These are phyloP conservation scores for Apodemia mormo DNA, from an alignment of 2,888 invertebrate genomes.

Conservation along the genomic window DNA sequence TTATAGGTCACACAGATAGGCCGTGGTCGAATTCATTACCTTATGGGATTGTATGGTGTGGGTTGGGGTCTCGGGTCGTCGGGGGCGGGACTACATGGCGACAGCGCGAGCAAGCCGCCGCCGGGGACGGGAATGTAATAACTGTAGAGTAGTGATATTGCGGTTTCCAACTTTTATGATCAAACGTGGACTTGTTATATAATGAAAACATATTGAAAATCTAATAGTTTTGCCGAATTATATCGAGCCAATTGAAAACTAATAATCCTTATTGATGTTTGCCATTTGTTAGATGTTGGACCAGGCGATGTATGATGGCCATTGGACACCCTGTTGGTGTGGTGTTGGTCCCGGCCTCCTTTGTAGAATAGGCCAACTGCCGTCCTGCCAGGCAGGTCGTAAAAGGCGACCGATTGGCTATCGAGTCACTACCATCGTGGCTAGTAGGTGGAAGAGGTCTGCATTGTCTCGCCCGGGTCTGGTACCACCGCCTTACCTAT, in stretches of 20 bases:
- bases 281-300: no score
- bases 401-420: no score
- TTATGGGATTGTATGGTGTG: conserved; percentile 59
- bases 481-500: no score
- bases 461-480: no score
- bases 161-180: conserved; percentile 68
- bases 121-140: conserved; percentile 64
- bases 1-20: conserved; percentile 71
- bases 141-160: conserved; percentile 75
- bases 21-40: conserved; percentile 73
- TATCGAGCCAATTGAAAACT: conserved; percentile 9
- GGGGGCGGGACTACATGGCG: conserved; percentile 60
- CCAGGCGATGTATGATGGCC: no score
- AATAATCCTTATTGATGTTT: neutral
- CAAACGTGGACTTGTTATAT: conserved; percentile 50
- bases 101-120: conserved; percentile 43
- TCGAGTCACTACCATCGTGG: no score
- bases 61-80: conserved; percentile 40
- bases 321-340: no score
- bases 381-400: no score
- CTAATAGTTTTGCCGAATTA: conserved; percentile 26
- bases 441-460: no score
- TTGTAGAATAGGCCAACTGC: no score
- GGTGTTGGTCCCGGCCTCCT: no score
- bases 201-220: conserved; percentile 44